These are phyloP conservation scores for Trachops cirrhosus DNA, from an alignment of 2,797 vertebrate genomes.

Conservation along the genomic window DNA sequence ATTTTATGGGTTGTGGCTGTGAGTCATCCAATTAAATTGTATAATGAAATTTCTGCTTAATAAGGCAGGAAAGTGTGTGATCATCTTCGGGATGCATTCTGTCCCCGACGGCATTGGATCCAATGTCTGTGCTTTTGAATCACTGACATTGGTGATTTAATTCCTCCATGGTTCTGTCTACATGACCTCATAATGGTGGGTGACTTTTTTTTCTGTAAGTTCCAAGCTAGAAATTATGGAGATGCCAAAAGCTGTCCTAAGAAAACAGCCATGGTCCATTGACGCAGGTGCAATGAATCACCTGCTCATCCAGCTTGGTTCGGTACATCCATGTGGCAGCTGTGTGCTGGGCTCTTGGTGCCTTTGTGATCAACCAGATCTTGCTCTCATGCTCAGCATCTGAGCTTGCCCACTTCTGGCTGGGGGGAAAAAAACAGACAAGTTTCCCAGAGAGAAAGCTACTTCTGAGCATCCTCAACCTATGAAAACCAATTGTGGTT, in stretches of 20 bases:
- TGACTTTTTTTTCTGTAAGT: neutral
- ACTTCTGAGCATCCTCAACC: neutral
- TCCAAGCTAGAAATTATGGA: neutral
- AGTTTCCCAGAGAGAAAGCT: neutral
- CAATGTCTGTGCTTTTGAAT: neutral
- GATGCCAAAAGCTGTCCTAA: neutral
- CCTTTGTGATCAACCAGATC: fast-evolving
- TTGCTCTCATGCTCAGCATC: too few species aligned
- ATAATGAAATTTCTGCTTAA: neutral
- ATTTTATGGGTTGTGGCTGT: neutral
- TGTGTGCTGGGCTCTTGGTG: fast-evolving
- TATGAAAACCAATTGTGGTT: neutral
- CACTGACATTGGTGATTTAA: neutral
- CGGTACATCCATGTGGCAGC: neutral
- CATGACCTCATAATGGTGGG: neutral
- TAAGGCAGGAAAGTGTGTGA: neutral
- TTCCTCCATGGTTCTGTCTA: neutral
- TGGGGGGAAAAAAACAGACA: neutral
- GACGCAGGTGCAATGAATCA: fast-evolving
- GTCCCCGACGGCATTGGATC: neutral
- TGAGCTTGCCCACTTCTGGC: fast-evolving
- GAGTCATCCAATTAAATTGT: neutral
- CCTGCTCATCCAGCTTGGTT: neutral
- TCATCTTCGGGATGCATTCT: neutral
- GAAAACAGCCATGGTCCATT: neutral